Conservation (phyloP, 2,888 invertebrate species). For the Eristalis pertinax region DNA sequence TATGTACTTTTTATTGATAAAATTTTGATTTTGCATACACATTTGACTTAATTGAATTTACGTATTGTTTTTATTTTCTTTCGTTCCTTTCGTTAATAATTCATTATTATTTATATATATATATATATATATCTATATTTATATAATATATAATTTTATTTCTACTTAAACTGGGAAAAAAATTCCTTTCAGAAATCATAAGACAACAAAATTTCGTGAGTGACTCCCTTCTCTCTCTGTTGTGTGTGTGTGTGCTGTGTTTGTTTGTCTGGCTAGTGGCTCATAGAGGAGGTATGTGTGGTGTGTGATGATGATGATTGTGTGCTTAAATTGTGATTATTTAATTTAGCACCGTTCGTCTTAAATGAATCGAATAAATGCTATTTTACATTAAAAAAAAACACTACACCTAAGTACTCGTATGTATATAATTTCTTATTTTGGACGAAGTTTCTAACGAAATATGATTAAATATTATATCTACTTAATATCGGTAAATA, state of each 20-base stretch:
- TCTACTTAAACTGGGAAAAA: constrained; percentile 2
- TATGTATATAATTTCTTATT: constrained; percentile 15
- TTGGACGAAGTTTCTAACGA: constrained; percentile 69
- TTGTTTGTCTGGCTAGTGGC: neutral
- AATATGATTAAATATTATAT: constrained; percentile 35
- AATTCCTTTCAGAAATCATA: constrained; percentile 32
- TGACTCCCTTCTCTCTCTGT: neutral
- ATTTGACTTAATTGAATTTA: constrained; percentile 71
- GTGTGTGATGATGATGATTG: constrained; percentile 5
- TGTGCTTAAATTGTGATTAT: constrained; percentile 53
- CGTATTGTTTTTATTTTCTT: constrained; percentile 47
- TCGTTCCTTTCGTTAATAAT: neutral
- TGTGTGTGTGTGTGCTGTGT: neutral
- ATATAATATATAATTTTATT: constrained; percentile 22
- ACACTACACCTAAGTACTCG: neutral
- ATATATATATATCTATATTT: constrained; percentile 17
- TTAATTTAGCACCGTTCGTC: constrained; percentile 67
- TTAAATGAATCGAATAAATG: constrained; percentile 38
- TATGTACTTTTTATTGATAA: constrained; percentile 55
- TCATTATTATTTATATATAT: constrained; percentile 13
- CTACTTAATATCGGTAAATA: neutral
- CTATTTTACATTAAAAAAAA: neutral
- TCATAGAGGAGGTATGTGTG: neutral
- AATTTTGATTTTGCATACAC: constrained; percentile 71
- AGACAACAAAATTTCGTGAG: constrained; percentile 41